A percentile compares a stretch with the other conserved stretches of the same genome.
Conservation (phyloP, 35 echinoderm and acorn worm genomes). For the Eucidaris tribuloides region DNA sequence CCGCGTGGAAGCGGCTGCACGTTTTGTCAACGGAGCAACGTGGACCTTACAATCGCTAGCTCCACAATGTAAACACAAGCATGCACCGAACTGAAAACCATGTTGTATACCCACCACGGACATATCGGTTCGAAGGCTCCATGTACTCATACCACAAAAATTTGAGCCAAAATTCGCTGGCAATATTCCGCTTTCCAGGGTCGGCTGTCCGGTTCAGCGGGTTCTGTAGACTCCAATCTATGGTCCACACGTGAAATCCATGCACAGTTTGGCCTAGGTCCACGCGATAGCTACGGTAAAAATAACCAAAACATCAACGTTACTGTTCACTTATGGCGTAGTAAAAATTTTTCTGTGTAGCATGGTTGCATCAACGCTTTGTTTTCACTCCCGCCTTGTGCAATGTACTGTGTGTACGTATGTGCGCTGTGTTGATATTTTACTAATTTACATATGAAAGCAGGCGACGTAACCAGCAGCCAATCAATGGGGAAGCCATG, state of each 20-base stretch:
- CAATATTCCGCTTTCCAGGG: slow-evolving; percentile 24
- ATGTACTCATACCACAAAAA: slow-evolving; percentile 65
- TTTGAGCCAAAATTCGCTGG: slow-evolving; percentile 24
- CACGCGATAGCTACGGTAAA: slow-evolving; percentile 29
- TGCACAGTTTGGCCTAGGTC: slow-evolving; percentile 47
- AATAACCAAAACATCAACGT: background rate
- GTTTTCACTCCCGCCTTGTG: slow-evolving; percentile 43
- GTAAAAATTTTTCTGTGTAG: slow-evolving; percentile 54
- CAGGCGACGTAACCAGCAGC: slow-evolving; percentile 20
- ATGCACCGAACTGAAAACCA: background rate
- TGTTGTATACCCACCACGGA: slow-evolving; percentile 51
- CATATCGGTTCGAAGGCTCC: slow-evolving; percentile 58
- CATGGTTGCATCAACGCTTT: slow-evolving; percentile 39
- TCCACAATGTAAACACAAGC: slow-evolving; percentile 31
- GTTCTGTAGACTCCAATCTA: slow-evolving; percentile 38
- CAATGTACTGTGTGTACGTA: background rate
- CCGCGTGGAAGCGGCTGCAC: too few relatives aligned
- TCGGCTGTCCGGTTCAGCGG: background rate
- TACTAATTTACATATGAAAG: slow-evolving; percentile 40
- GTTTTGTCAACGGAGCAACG: too few relatives aligned
- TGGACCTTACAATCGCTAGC: too few relatives aligned
- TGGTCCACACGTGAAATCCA: slow-evolving; percentile 32
- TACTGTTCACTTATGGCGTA: slow-evolving; percentile 63
- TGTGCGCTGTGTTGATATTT: slow-evolving; percentile 29
- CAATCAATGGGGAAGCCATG: background rate